Conservation (phyloP, 2,113 vertebrate genomes). For the Piprites chloris region DNA sequence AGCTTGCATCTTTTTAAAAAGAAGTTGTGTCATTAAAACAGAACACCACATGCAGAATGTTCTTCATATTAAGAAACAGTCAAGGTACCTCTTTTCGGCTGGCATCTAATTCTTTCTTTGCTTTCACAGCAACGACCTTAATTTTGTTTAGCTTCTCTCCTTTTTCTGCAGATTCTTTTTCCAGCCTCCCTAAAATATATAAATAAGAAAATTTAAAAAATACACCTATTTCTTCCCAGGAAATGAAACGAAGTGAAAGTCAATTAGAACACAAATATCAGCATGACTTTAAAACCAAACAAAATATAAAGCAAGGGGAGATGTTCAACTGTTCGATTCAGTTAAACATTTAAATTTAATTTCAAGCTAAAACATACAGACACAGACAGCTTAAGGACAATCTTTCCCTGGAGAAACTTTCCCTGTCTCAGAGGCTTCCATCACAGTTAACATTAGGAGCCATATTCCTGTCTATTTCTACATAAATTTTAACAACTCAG, state of each 20-base stretch:
- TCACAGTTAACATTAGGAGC: not conserved
- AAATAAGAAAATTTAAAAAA: not conserved
- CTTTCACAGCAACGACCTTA: conserved; percentile 93
- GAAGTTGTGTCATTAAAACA: not conserved
- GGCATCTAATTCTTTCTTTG: conserved; percentile 90
- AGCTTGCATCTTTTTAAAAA: conserved; percentile 67
- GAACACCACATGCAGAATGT: not conserved
- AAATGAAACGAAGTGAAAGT: not conserved
- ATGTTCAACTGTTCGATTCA: not conserved
- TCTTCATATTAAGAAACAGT: not conserved
- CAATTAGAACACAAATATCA: not conserved
- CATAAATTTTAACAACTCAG: not conserved
- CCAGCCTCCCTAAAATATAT: conserved; percentile 67
- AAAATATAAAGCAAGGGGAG: not conserved
- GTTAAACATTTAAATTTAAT: not conserved
- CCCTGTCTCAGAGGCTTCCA: not conserved
- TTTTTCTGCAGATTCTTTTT: conserved; percentile 80
- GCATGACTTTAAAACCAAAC: not conserved
- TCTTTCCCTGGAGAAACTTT: not conserved
- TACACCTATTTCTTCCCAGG: not conserved
- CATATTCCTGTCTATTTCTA: not conserved
- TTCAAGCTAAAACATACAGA: not conserved
- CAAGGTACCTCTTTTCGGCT: conserved; percentile 88
- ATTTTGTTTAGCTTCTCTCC: conserved; percentile 91
- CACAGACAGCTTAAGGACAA: not conserved